Conservation (phyloP, 1,140 invertebrate genomes). For the Pararge aegeria region DNA sequence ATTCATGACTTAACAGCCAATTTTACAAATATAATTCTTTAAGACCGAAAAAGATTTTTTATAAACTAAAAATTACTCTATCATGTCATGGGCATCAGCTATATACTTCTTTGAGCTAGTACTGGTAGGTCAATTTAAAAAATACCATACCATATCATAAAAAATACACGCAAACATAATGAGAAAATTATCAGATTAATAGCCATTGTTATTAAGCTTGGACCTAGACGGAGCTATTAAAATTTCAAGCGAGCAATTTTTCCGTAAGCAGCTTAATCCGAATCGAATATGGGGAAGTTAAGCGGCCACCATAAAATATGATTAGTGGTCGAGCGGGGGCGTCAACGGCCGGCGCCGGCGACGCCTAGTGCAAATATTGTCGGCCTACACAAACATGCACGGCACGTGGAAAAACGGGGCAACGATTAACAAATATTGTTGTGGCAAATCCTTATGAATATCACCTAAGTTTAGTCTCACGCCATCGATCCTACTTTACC, state of each 20-base stretch:
- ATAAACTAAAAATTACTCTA: no score
- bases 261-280: slow-evolving; percentile 62
- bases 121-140: no score
- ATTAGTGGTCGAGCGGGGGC: slow-evolving; percentile 63
- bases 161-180: background rate
- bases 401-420: slow-evolving; percentile 37
- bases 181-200: slow-evolving; percentile 9
- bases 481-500: slow-evolving; percentile 25
- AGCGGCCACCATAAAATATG: slow-evolving; percentile 69
- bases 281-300: slow-evolving; percentile 61
- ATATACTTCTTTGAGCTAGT: no score
- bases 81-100: no score
- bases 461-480: slow-evolving; percentile 31
- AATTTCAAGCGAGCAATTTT: slow-evolving; percentile 34
- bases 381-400: slow-evolving; percentile 46
- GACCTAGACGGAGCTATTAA: slow-evolving; percentile 30
- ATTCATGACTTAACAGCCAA: no score
- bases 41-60: no score
- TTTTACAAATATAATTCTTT: no score
- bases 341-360: slow-evolving; percentile 44
- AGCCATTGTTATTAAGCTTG: slow-evolving; percentile 21
- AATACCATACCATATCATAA: no score
- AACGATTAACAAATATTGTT: slow-evolving; percentile 54
- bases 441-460: slow-evolving; percentile 46
- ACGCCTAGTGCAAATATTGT: slow-evolving; percentile 54